A percentile compares a stretch with the other conserved stretches of the same genome.
Evolutionary conservation across 2,888 invertebrate genomes (phyloP).

Genomic region (Drosophila anceps): DNA sequence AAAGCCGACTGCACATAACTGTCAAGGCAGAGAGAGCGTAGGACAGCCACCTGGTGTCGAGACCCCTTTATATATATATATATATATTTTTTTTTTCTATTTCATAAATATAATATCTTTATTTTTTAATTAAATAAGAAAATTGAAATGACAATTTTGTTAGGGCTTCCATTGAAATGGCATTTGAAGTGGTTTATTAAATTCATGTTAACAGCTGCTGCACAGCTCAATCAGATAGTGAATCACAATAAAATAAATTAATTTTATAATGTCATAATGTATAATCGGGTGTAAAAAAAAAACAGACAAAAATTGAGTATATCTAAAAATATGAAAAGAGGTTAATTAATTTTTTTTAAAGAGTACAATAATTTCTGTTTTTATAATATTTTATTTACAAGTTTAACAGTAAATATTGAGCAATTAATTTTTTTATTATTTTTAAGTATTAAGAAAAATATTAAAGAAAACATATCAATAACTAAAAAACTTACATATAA

Average conservation of each 20-base stretch:
- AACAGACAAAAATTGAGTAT: no score
- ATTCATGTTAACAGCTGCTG: conserved; percentile 39
- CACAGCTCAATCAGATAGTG: not conserved
- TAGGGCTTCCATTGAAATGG: conserved; percentile 49
- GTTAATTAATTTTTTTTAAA: no score
- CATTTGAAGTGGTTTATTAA: conserved; percentile 40
- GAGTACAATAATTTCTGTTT: no score
- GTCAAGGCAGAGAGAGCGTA: conserved; percentile 57
- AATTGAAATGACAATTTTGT: conserved; percentile 47
- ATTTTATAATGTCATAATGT: no score
- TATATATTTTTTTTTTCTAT: conserved; percentile 37
- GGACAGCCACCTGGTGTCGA: conserved; percentile 21
- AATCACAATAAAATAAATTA: not conserved
- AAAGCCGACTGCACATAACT: conserved; percentile 61
- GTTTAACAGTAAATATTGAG: no score
- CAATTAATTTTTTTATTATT: no score
- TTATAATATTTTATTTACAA: no score
- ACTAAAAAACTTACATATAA: no score
- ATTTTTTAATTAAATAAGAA: conserved; percentile 62
- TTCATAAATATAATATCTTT: conserved; percentile 9
- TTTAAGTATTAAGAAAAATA: no score
- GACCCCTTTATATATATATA: conserved; percentile 42
- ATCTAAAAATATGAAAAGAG: no score
- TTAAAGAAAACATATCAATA: no score
- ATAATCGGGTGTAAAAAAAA: no score